These are phyloP conservation scores for Nyctalus aviator DNA, from an alignment of 2,797 vertebrate species.

Conservation along the genomic window DNA sequence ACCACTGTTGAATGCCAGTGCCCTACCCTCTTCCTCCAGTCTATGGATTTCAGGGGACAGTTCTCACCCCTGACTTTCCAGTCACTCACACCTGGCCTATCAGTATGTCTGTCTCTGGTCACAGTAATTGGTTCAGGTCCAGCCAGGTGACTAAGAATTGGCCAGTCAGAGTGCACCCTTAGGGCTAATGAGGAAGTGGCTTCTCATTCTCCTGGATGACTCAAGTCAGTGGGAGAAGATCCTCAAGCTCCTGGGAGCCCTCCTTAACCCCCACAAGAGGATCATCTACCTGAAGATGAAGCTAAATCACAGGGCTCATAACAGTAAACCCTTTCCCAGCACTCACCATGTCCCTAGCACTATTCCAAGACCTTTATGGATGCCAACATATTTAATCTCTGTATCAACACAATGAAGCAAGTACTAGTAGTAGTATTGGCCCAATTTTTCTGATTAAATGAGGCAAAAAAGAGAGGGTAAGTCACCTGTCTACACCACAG, in stretches of 20 bases:
- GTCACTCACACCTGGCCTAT: not conserved
- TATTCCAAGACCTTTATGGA: not conserved
- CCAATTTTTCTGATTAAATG: conserved; percentile 1
- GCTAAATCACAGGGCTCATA: not conserved
- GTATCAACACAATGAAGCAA: not conserved
- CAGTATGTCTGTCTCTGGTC: not conserved
- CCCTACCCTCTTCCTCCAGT: too few relatives aligned
- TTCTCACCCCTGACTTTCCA: not conserved
- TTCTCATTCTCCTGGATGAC: not conserved
- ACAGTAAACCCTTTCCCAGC: not conserved
- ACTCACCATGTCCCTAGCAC: not conserved
- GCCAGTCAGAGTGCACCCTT: not conserved
- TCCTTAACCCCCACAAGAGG: not conserved
- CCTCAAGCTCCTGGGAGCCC: not conserved
- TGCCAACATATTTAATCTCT: not conserved
- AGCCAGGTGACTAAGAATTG: not conserved
- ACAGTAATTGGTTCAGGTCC: not conserved
- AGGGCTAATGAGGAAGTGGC: not conserved
- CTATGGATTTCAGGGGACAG: not conserved
- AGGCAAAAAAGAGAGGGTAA: not conserved
- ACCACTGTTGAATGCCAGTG: not conserved
- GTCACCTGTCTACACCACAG: not conserved
- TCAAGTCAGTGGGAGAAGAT: not conserved
- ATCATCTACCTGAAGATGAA: not conserved
- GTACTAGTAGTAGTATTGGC: not conserved